A percentile compares a stretch with the other conserved stretches of the same genome.
Conservation (phyloP, 2,113 vertebrate genomes). For the Mirza zaza region DNA sequence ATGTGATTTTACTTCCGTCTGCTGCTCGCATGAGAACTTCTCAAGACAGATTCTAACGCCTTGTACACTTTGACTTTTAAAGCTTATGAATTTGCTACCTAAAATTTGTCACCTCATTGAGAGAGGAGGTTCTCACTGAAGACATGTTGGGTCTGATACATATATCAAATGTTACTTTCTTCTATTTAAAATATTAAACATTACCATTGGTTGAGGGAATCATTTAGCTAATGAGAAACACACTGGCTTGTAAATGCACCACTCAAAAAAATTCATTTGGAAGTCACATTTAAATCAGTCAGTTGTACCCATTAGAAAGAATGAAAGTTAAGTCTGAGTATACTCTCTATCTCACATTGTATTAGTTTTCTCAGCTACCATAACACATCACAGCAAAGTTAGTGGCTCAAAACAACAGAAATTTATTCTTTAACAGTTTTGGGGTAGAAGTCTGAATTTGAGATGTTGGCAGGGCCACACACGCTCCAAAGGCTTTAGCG, state of each 20-base stretch:
- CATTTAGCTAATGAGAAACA: neutral
- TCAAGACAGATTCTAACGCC: neutral
- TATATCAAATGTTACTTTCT: neutral
- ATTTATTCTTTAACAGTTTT: too few relatives aligned
- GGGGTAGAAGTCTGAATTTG: neutral
- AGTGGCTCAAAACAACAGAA: neutral
- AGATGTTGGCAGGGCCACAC: neutral
- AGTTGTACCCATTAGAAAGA: neutral
- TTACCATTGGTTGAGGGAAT: neutral
- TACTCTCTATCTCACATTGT: too few relatives aligned
- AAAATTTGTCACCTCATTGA: neutral
- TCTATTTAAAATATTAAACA: neutral
- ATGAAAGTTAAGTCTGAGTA: neutral
- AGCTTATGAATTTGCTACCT: neutral
- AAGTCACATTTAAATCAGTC: neutral
- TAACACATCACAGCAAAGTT: neutral
- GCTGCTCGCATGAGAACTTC: neutral
- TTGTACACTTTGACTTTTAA: neutral
- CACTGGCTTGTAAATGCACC: neutral
- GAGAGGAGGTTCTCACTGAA: neutral
- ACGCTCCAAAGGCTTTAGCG: accelerated
- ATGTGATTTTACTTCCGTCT: neutral
- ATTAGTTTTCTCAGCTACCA: neutral
- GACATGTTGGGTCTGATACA: neutral
- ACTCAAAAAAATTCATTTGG: neutral